These are phyloP conservation scores for Protonemura montana DNA, from an alignment of 2,888 invertebrate genomes.

Conservation along the genomic window DNA sequence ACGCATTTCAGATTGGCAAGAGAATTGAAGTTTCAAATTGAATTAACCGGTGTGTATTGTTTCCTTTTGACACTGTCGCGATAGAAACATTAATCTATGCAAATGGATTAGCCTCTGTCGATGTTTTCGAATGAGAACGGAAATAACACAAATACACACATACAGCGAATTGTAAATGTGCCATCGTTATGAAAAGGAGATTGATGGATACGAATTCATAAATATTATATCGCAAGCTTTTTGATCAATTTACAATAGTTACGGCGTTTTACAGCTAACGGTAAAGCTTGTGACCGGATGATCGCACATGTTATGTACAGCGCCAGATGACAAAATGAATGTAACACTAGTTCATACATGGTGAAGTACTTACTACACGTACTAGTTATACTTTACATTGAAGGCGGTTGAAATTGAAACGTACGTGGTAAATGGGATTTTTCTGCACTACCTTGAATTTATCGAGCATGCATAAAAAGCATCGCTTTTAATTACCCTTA, in stretches of 20 bases:
- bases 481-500: neutral
- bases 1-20: neutral
- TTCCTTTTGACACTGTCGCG: slow-evolving; percentile 20
- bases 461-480: neutral
- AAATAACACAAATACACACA: slow-evolving; percentile 15
- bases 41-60: slow-evolving; percentile 22
- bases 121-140: neutral
- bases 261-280: neutral
- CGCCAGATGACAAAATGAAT: neutral
- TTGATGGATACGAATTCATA: slow-evolving; percentile 23
- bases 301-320: neutral
- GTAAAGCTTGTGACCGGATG: neutral
- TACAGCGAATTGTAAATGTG: slow-evolving; percentile 21
- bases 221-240: slow-evolving; percentile 23
- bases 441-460: neutral
- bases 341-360: neutral
- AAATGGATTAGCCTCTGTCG: slow-evolving; percentile 29
- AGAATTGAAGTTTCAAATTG: slow-evolving; percentile 16
- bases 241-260: slow-evolving; percentile 27
- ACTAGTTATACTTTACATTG: neutral
- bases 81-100: slow-evolving; percentile 28
- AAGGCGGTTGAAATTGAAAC: neutral
- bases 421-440: neutral
- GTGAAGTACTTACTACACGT: neutral
- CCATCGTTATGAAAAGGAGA: neutral